These are phyloP conservation scores for Priapulus caudatus DNA, from an alignment of 2,888 invertebrate genomes.

Conservation along the genomic window DNA sequence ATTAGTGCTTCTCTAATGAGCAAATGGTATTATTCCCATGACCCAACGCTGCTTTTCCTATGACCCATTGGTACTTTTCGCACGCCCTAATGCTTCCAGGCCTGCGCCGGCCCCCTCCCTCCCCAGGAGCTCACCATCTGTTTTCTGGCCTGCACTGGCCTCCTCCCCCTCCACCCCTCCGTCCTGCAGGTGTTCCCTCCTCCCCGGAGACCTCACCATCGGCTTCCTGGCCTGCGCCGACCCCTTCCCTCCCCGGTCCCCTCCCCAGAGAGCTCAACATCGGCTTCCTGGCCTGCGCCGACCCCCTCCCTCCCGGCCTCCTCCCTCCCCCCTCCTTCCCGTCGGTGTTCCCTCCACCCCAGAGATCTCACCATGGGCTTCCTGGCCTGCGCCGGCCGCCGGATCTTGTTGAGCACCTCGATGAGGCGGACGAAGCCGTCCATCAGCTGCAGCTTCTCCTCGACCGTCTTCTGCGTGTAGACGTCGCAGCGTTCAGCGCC, in stretches of 20 bases:
- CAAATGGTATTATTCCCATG: no score
- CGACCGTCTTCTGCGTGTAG: constrained; percentile 53
- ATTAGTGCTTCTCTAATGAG: no score
- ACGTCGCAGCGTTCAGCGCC: constrained; percentile 64
- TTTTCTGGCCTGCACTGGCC: constrained; percentile 21
- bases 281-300: constrained; percentile 23
- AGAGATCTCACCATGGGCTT: constrained; percentile 8
- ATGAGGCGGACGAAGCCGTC: constrained; percentile 47
- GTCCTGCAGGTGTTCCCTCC: no score
- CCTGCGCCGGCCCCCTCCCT: background rate
- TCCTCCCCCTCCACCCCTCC: background rate
- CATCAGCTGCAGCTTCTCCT: constrained; percentile 37
- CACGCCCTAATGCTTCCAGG: no score
- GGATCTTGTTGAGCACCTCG: constrained; percentile 78
- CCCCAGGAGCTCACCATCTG: no score
- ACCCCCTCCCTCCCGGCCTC: background rate
- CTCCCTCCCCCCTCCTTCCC: no score
- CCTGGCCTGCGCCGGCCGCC: constrained; percentile 45
- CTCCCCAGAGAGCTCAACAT: no score
- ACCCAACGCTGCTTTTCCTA: no score
- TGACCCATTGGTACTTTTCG: no score
- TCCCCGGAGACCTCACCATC: no score
- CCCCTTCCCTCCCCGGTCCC: background rate
- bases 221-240: constrained; percentile 22
- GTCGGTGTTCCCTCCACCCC: constrained; percentile 2